A percentile compares a stretch with the other conserved stretches of the same genome.
Evolutionary conservation across 2,888 invertebrate species (phyloP).

Genomic region (Girardia tigrina): DNA sequence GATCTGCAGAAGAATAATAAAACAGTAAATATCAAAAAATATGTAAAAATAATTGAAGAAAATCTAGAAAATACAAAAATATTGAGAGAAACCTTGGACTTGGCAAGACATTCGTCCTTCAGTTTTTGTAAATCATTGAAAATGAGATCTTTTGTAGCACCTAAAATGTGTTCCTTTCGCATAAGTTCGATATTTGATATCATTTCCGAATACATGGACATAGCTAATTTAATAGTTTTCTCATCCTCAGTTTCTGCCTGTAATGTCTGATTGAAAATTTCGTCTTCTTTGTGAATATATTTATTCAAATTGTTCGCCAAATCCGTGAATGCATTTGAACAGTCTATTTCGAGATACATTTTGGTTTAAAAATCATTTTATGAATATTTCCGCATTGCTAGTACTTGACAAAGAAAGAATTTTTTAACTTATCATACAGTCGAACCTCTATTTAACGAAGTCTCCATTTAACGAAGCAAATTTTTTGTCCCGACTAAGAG

Average conservation of each 20-base stretch:
- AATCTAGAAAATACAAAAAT: slow-evolving; percentile 38
- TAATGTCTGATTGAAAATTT: not conserved
- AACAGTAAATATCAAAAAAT: too few relatives aligned
- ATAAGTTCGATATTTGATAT: not conserved
- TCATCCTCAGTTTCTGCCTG: slow-evolving; percentile 4
- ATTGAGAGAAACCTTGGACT: not conserved
- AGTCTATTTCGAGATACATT: not conserved
- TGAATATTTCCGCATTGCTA: too few relatives aligned
- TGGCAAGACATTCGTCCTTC: not conserved
- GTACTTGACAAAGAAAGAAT: too few relatives aligned
- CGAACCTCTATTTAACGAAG: too few relatives aligned
- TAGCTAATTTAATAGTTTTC: not conserved
- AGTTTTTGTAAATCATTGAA: slow-evolving; percentile 18
- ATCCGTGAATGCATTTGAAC: not conserved
- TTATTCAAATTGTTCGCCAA: not conserved
- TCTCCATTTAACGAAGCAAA: too few relatives aligned
- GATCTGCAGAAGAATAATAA: too few relatives aligned
- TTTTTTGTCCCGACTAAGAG: too few relatives aligned
- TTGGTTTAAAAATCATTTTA: too few relatives aligned
- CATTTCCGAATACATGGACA: slow-evolving; percentile 4
- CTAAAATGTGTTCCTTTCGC: slow-evolving; percentile 9
- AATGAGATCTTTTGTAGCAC: slow-evolving; percentile 27
- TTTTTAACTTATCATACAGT: too few relatives aligned
- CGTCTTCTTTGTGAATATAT: slow-evolving; percentile 12
- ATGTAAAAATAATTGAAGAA: too few relatives aligned